Conservation (phyloP, 2,888 invertebrate genomes). For the Periphyllus acericola region DNA sequence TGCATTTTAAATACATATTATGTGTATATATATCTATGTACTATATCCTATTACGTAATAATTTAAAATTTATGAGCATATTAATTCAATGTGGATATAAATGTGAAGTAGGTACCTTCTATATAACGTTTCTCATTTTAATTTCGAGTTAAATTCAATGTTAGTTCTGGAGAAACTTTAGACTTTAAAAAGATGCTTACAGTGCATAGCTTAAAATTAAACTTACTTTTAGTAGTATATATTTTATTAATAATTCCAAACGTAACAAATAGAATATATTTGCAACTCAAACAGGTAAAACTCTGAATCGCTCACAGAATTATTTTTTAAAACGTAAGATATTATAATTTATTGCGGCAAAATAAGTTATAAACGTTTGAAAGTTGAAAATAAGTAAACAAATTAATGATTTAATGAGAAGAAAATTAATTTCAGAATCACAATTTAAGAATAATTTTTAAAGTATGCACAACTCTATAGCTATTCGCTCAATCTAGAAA, state of each 20-base stretch:
- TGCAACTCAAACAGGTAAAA: conserved; percentile 43
- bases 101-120: neutral
- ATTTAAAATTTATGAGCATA: neutral
- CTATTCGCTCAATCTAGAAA: neutral
- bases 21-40: too few relatives aligned
- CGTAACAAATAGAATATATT: conserved; percentile 42
- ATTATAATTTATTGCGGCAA: conserved; percentile 1
- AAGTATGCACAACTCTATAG: neutral
- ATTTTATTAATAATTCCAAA: conserved; percentile 40
- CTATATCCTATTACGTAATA: neutral
- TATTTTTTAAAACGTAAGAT: conserved; percentile 21
- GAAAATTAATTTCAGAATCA: neutral
- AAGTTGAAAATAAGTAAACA: conserved; percentile 26
- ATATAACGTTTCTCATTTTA: neutral
- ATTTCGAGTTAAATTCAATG: neutral
- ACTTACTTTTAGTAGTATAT: conserved; percentile 12
- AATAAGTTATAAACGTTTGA: neutral
- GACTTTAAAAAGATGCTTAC: conserved; percentile 6
- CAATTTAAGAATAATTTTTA: neutral
- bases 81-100: neutral
- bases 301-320: neutral
- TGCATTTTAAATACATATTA: neutral
- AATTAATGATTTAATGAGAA: conserved; percentile 18
- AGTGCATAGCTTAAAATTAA: neutral
- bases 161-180: conserved; percentile 28